phyloP scores from a whole-genome alignment of 2,113 vertebrate genomes.

The Leiothrix lutea region DNA sequence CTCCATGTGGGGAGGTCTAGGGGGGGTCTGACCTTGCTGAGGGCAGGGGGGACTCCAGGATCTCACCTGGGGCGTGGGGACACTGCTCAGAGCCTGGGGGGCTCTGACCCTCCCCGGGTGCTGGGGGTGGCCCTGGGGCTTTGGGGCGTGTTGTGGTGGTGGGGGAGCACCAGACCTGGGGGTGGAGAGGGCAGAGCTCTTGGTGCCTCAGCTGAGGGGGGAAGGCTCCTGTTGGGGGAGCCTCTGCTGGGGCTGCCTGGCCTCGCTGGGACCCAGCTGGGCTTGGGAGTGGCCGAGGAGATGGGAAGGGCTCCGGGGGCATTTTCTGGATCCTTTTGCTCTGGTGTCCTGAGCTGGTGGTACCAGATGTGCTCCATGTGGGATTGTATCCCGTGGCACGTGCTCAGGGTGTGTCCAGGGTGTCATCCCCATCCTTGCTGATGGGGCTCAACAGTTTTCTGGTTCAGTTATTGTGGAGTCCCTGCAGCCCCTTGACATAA shows the following conservation, averaged over 20 bases:
- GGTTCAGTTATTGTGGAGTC: too few species aligned
- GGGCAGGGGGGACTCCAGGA: not conserved
- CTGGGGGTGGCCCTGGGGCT: too few species aligned
- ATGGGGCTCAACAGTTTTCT: fast-evolving
- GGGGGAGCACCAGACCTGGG: too few species aligned
- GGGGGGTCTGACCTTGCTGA: not conserved
- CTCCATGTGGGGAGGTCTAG: fast-evolving
- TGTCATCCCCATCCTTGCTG: fast-evolving
- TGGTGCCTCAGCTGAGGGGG: fast-evolving
- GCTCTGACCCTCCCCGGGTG: fast-evolving
- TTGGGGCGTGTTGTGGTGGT: fast-evolving
- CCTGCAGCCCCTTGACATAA: too few species aligned
- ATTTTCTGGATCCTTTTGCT: not conserved
- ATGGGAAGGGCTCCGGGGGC: too few species aligned
- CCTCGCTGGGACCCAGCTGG: not conserved
- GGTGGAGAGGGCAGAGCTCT: not conserved
- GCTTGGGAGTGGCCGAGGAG: not conserved
- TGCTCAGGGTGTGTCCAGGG: fast-evolving
- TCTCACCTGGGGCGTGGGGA: too few species aligned
- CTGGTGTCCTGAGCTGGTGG: fast-evolving
- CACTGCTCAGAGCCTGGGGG: not conserved
- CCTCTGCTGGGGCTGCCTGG: not conserved
- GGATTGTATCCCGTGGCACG: fast-evolving
- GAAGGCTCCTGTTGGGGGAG: too few species aligned
- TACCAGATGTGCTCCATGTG: fast-evolving